Conservation (phyloP, 2,888 invertebrate genomes). For the Agrilus mali region DNA sequence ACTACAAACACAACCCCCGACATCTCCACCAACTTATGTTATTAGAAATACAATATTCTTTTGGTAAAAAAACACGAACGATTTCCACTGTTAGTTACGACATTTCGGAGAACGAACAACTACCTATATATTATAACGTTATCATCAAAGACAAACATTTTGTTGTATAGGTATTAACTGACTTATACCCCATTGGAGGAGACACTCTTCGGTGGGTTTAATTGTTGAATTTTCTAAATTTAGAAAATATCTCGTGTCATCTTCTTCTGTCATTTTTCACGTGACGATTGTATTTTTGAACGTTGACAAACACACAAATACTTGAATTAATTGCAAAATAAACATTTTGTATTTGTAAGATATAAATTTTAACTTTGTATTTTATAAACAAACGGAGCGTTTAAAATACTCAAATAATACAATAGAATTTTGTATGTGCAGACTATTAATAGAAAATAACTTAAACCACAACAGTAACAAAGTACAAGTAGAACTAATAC, state of each 20-base stretch:
- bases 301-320: background rate
- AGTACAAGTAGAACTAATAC: too few species aligned
- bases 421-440: too few species aligned
- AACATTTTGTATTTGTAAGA: background rate
- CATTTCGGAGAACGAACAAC: background rate
- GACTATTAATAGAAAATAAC: too few species aligned
- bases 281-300: too few species aligned
- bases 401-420: background rate
- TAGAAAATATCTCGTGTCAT: background rate
- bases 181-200: too few species aligned
- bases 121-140: background rate
- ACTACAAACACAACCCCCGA: conserved; percentile 46
- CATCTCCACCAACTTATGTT: conserved; percentile 25
- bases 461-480: too few species aligned
- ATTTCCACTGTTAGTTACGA: background rate
- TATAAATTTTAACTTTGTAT: background rate
- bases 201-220: too few species aligned
- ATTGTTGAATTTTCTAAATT: too few species aligned
- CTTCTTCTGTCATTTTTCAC: background rate
- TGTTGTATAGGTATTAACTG: too few species aligned
- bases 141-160: background rate
- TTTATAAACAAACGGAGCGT: background rate
- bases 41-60: too few species aligned
- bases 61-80: too few species aligned
- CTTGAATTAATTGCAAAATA: background rate